A percentile compares a stretch with the other conserved stretches of the same genome.
These are phyloP conservation scores for Anisognathus igniventris DNA, from an alignment of 2,797 vertebrate species.

Conservation along the genomic window DNA sequence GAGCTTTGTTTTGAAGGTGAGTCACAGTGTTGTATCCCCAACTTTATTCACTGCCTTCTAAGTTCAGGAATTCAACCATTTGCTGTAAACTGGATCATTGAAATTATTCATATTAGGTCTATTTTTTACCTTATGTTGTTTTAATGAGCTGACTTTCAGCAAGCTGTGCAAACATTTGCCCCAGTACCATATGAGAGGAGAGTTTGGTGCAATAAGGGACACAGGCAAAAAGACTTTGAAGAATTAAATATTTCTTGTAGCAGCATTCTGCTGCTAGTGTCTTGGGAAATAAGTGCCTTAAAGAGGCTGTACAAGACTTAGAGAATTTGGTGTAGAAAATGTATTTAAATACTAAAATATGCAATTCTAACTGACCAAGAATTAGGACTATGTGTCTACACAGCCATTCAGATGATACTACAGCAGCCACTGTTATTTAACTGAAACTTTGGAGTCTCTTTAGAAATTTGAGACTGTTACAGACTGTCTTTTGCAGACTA, in stretches of 20 bases:
- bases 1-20: slow-evolving; percentile 5
- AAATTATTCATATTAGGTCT: not conserved
- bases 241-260: not conserved
- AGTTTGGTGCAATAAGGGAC: not conserved
- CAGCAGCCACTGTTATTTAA: not conserved
- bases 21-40: not conserved
- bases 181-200: not conserved
- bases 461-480: not conserved
- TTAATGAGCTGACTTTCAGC: not conserved
- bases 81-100: not conserved
- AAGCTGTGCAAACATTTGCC: not conserved
- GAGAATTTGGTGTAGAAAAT: not conserved
- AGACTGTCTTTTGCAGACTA: not conserved
- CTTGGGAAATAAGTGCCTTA: not conserved
- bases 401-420: not conserved
- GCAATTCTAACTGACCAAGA: not conserved
- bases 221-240: not conserved
- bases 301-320: not conserved
- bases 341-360: not conserved
- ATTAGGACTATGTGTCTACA: not conserved
- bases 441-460: not conserved
- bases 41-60: not conserved
- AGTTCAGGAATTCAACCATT: not conserved
- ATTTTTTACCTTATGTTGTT: not conserved
- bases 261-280: not conserved